phyloP scores from a whole-genome alignment of 2,888 invertebrate genomes.

The Diachrysia chrysitis region DNA sequence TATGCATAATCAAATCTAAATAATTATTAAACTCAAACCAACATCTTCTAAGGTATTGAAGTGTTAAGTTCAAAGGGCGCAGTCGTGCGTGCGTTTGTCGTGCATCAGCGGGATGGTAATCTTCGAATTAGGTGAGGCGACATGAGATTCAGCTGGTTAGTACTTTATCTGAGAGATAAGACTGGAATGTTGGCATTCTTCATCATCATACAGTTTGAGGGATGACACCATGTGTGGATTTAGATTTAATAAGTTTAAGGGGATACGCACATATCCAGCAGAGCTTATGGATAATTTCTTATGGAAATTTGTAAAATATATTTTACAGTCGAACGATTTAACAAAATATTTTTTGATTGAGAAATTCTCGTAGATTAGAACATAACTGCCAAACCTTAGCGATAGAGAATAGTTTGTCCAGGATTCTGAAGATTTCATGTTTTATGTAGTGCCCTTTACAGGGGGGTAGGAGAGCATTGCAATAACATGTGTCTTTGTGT shows the following conservation, averaged over 20 bases:
- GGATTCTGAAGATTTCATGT: no score
- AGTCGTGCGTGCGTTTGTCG: slow-evolving; percentile 42
- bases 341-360: no score
- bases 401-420: no score
- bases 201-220: background rate
- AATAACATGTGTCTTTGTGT: background rate
- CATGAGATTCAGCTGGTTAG: slow-evolving; percentile 4
- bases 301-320: no score
- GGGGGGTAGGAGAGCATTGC: background rate
- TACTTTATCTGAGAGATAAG: background rate
- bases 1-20: slow-evolving; percentile 12
- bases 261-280: no score
- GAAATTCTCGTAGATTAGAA: no score
- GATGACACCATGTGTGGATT: background rate
- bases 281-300: no score
- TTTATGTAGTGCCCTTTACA: background rate
- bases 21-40: slow-evolving; percentile 22
- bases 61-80: slow-evolving; percentile 39
- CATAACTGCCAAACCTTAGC: no score
- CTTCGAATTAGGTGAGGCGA: slow-evolving; percentile 17
- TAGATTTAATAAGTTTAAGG: no score
- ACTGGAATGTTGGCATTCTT: background rate
- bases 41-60: slow-evolving; percentile 12
- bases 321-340: no score
- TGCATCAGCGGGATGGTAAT: slow-evolving; percentile 14